Percentiles rank a stretch among this genome's conserved stretches.
phyloP scores from a whole-genome alignment of 37 sponge, comb jelly and placozoan genomes.

The Oscarella lobularis region DNA sequence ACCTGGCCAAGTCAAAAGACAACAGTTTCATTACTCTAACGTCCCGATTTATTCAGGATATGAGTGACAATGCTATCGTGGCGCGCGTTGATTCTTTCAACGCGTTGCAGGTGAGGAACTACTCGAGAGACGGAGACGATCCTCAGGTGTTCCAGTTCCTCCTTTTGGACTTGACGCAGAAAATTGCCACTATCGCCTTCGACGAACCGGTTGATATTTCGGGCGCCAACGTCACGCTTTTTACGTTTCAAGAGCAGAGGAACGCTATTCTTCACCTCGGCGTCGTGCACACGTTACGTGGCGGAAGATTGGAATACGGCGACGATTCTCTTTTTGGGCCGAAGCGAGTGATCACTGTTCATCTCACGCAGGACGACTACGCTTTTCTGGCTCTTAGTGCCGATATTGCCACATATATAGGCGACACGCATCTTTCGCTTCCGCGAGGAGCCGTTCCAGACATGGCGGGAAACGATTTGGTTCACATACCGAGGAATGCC shows the following conservation, averaged over 20 bases:
- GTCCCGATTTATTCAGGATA: slow-evolving; percentile 25
- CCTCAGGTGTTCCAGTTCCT: slow-evolving; percentile 44
- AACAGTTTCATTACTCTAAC: slow-evolving; percentile 50
- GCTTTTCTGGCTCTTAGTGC: slow-evolving; percentile 27
- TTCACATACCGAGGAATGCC: not conserved
- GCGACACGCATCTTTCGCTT: slow-evolving; percentile 1
- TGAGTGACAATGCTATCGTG: slow-evolving; percentile 17
- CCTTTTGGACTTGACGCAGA: slow-evolving; percentile 23
- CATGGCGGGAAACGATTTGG: slow-evolving; percentile 14
- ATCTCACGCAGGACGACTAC: slow-evolving; percentile 44
- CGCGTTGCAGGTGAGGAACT: slow-evolving; percentile 28
- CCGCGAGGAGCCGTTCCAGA: slow-evolving; percentile 12
- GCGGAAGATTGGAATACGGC: slow-evolving; percentile 37
- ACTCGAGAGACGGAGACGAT: slow-evolving; percentile 25
- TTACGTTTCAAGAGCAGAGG: not conserved
- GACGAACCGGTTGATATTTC: slow-evolving; percentile 57
- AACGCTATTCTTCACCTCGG: not conserved
- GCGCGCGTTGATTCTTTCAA: slow-evolving; percentile 7
- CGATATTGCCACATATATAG: slow-evolving; percentile 20
- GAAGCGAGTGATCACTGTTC: slow-evolving; percentile 15
- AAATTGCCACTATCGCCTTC: slow-evolving; percentile 35
- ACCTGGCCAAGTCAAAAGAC: slow-evolving; percentile 38
- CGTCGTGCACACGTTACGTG: slow-evolving; percentile 30
- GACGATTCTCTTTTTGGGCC: slow-evolving; percentile 16
- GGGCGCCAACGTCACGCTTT: slow-evolving; percentile 9